Evolutionary conservation across 2,113 vertebrate genomes (phyloP), one percentile per base, ranked within the genome.

Genomic region (Asarcornis scutulata): DNA sequence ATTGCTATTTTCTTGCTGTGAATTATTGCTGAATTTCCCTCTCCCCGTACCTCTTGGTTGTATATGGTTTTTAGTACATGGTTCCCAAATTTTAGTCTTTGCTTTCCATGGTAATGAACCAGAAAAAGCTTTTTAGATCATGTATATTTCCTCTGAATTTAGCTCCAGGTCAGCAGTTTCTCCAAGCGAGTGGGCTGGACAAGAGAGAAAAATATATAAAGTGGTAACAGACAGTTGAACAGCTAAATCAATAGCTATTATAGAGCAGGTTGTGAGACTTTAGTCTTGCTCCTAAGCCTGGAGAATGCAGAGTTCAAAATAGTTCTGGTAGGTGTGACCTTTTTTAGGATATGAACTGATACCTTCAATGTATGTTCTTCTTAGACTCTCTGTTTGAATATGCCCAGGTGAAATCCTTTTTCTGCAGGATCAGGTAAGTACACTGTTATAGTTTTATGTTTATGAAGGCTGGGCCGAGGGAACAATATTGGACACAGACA

Each of bases 381-480:
- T 83, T 95, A 69, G 98, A 98, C 4, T 97, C 98, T 25, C 94
- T 97, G 9, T 98, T 98, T 83, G 98, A 99, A 46, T 97, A 92
- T 63, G 97, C 98, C 53, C 98, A 98, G 32, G 98, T 98, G 95
- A 99, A 99, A 81, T 98, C 99, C 78, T 99, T 99, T 95, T 99
- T 99, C 98, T 99, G 99, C 98, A 98, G 99, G 96, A 99, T 99
- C 92, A 98, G 98, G 98, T 98, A 93, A 98, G 98, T 97, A 67
- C 26, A 23, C 68, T 58, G 11, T 31, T 55, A 13, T 0, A 40
- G 56, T 77, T 82, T 8, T 36, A 17, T 18, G 23, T 86, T 66
- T 44, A 15, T 38, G 52, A 52, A 42, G 60, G 15, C 68, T 89
- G 60, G 83, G 32, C 23, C 17, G 36, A 50, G 44, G 15, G 17